Base-by-base conservation (phyloP, 1,140 invertebrate genomes). In the Anthonomus grandis region DNA sequence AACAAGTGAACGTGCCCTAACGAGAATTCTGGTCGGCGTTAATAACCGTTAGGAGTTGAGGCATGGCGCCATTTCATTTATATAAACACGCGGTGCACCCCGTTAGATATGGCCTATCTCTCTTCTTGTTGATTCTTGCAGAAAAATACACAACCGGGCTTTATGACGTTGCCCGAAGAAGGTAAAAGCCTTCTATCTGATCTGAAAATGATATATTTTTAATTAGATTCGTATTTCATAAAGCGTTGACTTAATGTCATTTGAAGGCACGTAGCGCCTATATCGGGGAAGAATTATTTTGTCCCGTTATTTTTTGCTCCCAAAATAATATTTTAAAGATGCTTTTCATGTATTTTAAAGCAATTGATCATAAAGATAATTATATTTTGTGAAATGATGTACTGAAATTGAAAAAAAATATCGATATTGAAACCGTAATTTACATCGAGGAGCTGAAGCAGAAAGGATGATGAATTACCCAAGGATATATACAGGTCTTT, bases 41-140 rank as follows among this genome's bases (percentile, higher is more conserved):
- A 70, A 70, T 69, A 71, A 69, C 64, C 68, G 67, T 71, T 71
- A 66, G 44, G n/a, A 64, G 62, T 64, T 71, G 70, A 71, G 59
- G 63, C 59, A 71, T 69, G 68, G 67, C 68, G 67, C 67, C 65
- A 67, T 71, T 71, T 70, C 70, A 71, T 71, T 71, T 71, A 69
- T 71, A 71, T 68, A 70, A 70, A 71, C 70, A 71, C 63, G n/a
- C n/a, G 46, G 64, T 64, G 64, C 55, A 66, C 52, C 45, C 60
- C 31, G 58, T 62, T 59, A 66, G 69, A 68, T 70, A 70, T 63
- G 62, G 62, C 58, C 38, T 64, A 65, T 64, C 60, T 66, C 54
- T 61, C 39, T 57, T 59, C 56, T 57, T 70, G 68, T 66, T 70
- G 65, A 69, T 70, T 68, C 62, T 69, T 69, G 60, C 57, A 52